These are phyloP conservation scores for Trichacis sp. DNA, from an alignment of 2,888 invertebrate species.

Conservation along the genomic window DNA sequence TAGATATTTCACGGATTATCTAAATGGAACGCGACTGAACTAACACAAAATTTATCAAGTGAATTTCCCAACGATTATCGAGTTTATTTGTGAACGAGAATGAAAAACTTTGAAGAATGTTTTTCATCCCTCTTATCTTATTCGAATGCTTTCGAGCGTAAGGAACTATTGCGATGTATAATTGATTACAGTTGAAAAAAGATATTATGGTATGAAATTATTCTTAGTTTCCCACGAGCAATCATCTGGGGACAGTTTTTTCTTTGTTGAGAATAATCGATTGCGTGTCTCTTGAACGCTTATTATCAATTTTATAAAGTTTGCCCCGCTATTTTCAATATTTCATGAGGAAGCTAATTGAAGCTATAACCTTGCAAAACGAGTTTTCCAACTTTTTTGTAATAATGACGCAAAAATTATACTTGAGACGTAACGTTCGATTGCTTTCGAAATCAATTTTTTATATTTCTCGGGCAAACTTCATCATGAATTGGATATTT, in stretches of 20 bases:
- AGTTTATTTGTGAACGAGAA: too few relatives aligned
- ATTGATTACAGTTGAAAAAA: too few relatives aligned
- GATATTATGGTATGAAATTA: too few relatives aligned
- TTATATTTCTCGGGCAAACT: constrained; percentile 4
- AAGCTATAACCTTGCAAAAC: background rate
- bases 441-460: background rate
- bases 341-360: background rate
- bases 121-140: too few relatives aligned
- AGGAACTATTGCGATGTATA: too few relatives aligned
- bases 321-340: constrained; percentile 4
- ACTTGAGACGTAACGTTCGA: background rate
- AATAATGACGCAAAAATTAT: background rate
- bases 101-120: too few relatives aligned
- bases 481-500: constrained; percentile 54
- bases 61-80: too few relatives aligned
- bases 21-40: constrained; percentile 60
- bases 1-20: constrained; percentile 63
- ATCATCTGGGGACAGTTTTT: background rate
- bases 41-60: too few relatives aligned
- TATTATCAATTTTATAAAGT: background rate
- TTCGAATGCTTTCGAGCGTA: too few relatives aligned
- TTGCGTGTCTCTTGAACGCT: background rate
- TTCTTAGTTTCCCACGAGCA: background rate
- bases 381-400: background rate
- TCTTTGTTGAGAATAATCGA: background rate